A percentile compares a stretch with the other conserved stretches of the same genome.
These are phyloP conservation scores for Galaxias olidus DNA, from an alignment of 2,797 vertebrate species.

Conservation along the genomic window DNA sequence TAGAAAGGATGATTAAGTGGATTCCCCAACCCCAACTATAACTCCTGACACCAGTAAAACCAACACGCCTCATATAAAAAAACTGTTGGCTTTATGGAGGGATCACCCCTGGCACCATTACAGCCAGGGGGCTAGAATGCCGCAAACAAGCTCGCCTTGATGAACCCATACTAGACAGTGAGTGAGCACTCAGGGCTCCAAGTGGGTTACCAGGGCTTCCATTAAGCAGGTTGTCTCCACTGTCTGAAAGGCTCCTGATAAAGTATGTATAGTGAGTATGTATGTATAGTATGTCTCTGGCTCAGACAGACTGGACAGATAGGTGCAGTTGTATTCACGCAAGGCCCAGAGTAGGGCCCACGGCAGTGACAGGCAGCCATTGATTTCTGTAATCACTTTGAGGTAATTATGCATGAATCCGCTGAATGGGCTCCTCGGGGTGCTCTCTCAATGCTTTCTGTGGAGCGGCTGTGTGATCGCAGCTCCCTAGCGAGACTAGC, in stretches of 20 bases:
- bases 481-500: conserved; percentile 54
- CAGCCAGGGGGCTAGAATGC: conserved; percentile 43
- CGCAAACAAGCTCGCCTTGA: conserved; percentile 35
- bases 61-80: conserved; percentile 37
- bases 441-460: conserved; percentile 7
- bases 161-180: conserved; percentile 37
- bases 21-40: conserved; percentile 39
- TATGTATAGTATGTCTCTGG: conserved; percentile 26
- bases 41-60: conserved; percentile 38
- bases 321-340: conserved; percentile 58
- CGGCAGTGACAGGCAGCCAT: conserved; percentile 52
- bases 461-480: conserved; percentile 58
- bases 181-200: conserved; percentile 22
- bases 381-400: conserved; percentile 71
- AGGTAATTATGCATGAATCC: conserved; percentile 72
- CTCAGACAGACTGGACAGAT: conserved; percentile 43
- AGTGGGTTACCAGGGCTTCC: conserved; percentile 1
- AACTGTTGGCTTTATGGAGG: conserved; percentile 35
- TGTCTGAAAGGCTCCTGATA: neutral
- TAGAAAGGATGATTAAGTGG: conserved; percentile 26
- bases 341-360: conserved; percentile 44
- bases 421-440: conserved; percentile 62
- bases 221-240: conserved; percentile 29
- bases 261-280: conserved; percentile 10
- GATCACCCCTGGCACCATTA: conserved; percentile 38